Conservation (phyloP, 2,888 invertebrate species). For the Podabrus alpinus region DNA sequence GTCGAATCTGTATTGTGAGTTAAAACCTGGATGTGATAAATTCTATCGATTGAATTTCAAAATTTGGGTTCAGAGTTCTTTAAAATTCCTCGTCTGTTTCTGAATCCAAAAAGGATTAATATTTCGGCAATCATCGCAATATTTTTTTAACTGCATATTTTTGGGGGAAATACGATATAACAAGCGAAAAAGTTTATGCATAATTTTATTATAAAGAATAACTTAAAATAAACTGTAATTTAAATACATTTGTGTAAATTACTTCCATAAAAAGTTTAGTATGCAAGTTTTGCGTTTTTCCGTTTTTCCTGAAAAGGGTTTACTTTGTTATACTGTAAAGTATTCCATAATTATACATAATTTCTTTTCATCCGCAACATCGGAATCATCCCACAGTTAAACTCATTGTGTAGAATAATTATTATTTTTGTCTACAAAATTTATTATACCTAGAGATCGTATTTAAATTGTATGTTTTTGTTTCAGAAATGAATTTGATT, state of each 20-base stretch:
- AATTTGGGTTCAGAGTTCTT: not conserved
- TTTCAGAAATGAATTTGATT: conserved; percentile 79
- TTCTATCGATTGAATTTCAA: no score
- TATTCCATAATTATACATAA: not conserved
- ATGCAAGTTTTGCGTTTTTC: not conserved
- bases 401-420: not conserved
- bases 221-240: not conserved
- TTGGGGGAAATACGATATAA: not conserved
- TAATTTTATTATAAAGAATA: not conserved
- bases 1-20: not conserved
- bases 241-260: not conserved
- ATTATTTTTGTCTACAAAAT: not conserved
- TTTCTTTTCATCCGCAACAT: not conserved
- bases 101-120: not conserved
- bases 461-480: not conserved
- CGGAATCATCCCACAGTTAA: not conserved
- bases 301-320: not conserved
- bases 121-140: no score
- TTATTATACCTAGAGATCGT: not conserved
- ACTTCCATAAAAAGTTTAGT: not conserved
- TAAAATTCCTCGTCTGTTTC: not conserved
- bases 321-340: not conserved
- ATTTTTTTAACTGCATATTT: no score
- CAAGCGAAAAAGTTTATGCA: not conserved
- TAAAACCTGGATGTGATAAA: no score